A percentile compares a stretch with the other conserved stretches of the same genome.
Evolutionary conservation across 1,140 invertebrate species (phyloP).

Genomic region (Macrobrachium nipponense): DNA sequence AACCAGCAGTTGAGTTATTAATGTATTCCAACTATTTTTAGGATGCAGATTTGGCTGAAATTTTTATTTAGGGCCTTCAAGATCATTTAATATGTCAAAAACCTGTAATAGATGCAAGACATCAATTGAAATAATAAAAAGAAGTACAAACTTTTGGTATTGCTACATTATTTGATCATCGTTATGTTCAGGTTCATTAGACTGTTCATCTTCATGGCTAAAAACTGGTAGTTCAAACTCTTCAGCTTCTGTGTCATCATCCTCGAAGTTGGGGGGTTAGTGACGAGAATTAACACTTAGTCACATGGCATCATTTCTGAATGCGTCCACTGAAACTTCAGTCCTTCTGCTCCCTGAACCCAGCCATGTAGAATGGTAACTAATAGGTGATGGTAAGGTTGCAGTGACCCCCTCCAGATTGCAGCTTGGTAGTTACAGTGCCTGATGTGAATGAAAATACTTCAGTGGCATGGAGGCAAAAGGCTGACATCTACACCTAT

Average conservation of each 20-base stretch:
- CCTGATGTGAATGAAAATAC: neutral
- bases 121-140: neutral
- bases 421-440: slow-evolving; percentile 1
- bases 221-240: neutral
- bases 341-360: neutral
- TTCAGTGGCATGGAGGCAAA: slow-evolving; percentile 23
- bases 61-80: neutral
- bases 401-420: neutral
- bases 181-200: neutral
- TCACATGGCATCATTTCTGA: neutral
- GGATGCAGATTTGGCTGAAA: neutral
- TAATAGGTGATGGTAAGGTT: slow-evolving; percentile 2
- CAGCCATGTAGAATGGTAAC: neutral
- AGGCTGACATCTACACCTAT: slow-evolving; percentile 27
- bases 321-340: neutral
- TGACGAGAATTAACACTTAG: neutral
- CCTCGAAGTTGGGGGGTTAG: slow-evolving; percentile 27
- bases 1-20: neutral
- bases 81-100: neutral
- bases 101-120: too few species aligned
- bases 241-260: slow-evolving; percentile 27
- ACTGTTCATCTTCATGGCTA: neutral
- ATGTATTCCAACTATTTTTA: too few species aligned
- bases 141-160: neutral
- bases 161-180: slow-evolving; percentile 14